Base-by-base conservation (phyloP, 2,113 vertebrate species). In the Ctenomys sociabilis region DNA sequence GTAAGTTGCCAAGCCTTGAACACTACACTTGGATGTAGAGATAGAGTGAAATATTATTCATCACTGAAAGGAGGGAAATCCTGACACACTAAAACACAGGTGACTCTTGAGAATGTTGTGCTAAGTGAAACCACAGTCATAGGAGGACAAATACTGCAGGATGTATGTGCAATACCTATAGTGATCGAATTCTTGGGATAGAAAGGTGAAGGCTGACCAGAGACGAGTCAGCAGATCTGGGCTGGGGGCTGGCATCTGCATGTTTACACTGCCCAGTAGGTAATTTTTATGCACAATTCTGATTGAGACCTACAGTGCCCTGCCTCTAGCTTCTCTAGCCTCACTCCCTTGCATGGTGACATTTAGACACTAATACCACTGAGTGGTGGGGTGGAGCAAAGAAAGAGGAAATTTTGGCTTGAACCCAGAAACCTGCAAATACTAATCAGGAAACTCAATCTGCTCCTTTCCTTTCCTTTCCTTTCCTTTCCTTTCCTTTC, bases 391-490 rank as follows among this genome's bases (percentile, higher is more conserved):
- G 75, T 80, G 86, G 37, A 68, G 80, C 3, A 5, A 52, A 52
- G 92, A 37, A 24, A 49, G 54, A 85, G 49, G 81, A 61, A 59
- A 45, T 59, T 32, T 72, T 94, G 91, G 91, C 90, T 90, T 85
- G 63, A 37, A 88, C 66, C 75, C 26, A 85, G 88, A 77, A 88
- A 88, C 96, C 95, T 95, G 96, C 93, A 96, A 97, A 97, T 70
- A 90, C 77, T 1, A 30, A 52, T 78, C 1, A 6, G 63, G 97
- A 97, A 98, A 97, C 82, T 59, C 84, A 68, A 97, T 96, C 96
- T 89, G 83, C 49, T 37, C 68, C 86, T 8, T 52, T 83, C 22
- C 84, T 91, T 96, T 97, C 94, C 95, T 97, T 97, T n/a, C n/a
- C n/a, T n/a, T n/a, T n/a, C n/a, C n/a, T n/a, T n/a, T n/a, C n/a